Conservation (phyloP, 2,113 vertebrate genomes). For the Myodes glareolus region DNA sequence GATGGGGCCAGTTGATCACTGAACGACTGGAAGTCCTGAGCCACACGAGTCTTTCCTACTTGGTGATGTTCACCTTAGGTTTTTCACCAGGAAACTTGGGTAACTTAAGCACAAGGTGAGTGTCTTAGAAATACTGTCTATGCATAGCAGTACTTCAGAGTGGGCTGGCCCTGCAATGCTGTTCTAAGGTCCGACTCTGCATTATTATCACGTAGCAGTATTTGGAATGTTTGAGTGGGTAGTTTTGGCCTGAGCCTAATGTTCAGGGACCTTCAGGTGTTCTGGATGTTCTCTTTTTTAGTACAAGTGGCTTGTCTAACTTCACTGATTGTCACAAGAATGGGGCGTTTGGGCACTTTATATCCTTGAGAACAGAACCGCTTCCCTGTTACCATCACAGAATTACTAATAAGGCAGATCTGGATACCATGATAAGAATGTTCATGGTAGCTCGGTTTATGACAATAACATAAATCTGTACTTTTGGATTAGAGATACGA, state of each 20-base stretch:
- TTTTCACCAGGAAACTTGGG: background rate
- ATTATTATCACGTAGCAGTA: background rate
- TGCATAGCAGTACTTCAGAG: background rate
- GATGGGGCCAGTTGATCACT: background rate
- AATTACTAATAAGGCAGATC: background rate
- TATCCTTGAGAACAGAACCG: background rate
- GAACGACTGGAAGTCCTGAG: background rate
- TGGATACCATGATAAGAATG: background rate
- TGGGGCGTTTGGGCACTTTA: background rate
- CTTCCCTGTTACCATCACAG: background rate
- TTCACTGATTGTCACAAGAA: background rate
- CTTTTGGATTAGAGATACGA: conserved; percentile 19
- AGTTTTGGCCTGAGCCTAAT: background rate
- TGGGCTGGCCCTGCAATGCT: background rate
- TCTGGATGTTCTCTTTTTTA: background rate
- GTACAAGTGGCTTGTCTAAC: background rate
- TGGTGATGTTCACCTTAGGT: background rate
- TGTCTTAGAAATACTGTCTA: background rate
- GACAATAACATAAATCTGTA: background rate
- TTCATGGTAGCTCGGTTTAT: background rate
- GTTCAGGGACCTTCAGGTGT: background rate
- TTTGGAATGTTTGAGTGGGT: background rate
- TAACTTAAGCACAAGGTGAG: background rate
- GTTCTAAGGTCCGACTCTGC: background rate
- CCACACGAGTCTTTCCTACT: background rate